Base-by-base conservation (phyloP, 2,888 invertebrate species). In the Tetranychus truncatus region DNA sequence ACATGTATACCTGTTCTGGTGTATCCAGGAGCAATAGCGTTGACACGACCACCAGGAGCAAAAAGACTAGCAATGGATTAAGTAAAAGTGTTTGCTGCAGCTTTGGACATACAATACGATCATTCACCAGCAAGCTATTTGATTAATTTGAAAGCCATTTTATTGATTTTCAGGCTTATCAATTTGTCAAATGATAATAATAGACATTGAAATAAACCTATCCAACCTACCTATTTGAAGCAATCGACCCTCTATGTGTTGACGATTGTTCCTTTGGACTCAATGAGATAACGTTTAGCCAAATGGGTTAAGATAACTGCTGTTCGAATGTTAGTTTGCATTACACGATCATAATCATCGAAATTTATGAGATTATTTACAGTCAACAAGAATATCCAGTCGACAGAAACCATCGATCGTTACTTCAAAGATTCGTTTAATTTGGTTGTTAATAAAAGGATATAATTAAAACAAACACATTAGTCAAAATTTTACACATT, bases 351-450 rank as follows among this genome's bases (percentile, higher is more conserved):
- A 65, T 55, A 75, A 46, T 20, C 66, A 45, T 15, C 34, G 18
- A 72, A 44, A 18, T 34, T 20, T 5, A 46, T 8, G 2, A 24
- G 24, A 2, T 24, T 24, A 24, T 1, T 24, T 34, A 11, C 11
- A 9, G 66, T 75, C 73, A 1, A 75, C 66, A 45, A 75, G 73
- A 9, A 75, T 46, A 66, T 75, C 75, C 18, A 75, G 34, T 75
- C 71, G 67, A 34, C 73, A 66, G 18, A 34, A 73, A 24, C 44
- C 72, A 8, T 21, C 34, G 15, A 73, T 20, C 5, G 75, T 75
- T 73, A 66, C 45, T 7, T 67, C 74, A 1, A 24, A 20, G 11
- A 11, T 24, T 20, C 20, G 15, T 20, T 69, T 69, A n/a, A n/a
- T n/a, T n/a, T n/a, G n/a, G n/a, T n/a, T n/a, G n/a, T n/a, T n/a